Percentiles rank a stretch among this genome's conserved stretches.
These are phyloP conservation scores for Pachycephus smyrnensis DNA, from an alignment of 2,888 invertebrate species.

Conservation along the genomic window DNA sequence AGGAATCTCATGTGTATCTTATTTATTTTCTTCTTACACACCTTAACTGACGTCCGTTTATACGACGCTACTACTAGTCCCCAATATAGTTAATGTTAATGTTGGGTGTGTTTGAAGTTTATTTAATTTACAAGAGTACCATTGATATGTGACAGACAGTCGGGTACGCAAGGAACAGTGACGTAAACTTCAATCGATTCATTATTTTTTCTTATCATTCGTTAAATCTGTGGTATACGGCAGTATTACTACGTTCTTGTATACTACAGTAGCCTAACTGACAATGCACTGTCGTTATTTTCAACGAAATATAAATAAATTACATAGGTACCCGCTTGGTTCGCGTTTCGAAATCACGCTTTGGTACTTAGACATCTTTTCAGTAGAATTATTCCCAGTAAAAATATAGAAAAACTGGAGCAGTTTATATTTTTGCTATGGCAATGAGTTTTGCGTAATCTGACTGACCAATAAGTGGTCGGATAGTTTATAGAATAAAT, in stretches of 20 bases:
- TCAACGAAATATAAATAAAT: neutral
- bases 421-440: neutral
- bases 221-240: neutral
- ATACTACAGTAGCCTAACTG: neutral
- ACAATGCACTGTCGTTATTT: neutral
- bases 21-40: neutral
- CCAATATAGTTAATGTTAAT: neutral
- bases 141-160: slow-evolving; percentile 17
- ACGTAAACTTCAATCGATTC: neutral
- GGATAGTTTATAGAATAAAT: neutral
- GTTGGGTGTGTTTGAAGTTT: neutral
- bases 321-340: neutral
- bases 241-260: neutral
- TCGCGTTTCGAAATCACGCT: neutral
- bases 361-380: neutral
- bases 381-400: neutral
- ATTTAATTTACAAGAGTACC: slow-evolving; percentile 17
- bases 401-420: neutral
- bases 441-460: neutral
- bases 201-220: neutral
- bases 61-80: neutral
- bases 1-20: neutral
- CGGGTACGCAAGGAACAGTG: neutral
- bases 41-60: neutral
- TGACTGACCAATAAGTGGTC: neutral